phyloP scores from a whole-genome alignment of 1,140 invertebrate genomes.

The Matsumurasca onukii region DNA sequence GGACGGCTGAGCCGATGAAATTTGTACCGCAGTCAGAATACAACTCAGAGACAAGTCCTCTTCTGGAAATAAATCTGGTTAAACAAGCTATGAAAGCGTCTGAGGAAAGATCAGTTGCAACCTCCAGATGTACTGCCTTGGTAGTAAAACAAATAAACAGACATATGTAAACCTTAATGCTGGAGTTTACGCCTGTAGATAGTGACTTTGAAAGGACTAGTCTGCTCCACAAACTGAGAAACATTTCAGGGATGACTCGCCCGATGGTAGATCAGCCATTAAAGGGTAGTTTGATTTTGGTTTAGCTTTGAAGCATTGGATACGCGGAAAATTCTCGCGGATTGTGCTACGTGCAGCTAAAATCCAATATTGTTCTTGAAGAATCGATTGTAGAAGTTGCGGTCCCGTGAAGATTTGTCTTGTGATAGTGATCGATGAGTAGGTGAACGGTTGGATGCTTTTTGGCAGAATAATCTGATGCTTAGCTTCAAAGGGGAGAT shows the following conservation, averaged over 20 bases:
- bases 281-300: too few species aligned
- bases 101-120: background rate
- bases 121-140: background rate
- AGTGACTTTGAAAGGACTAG: too few species aligned
- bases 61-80: too few species aligned
- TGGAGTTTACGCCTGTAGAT: background rate
- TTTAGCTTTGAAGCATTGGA: background rate
- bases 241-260: background rate
- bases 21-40: background rate
- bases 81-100: too few species aligned
- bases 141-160: too few species aligned
- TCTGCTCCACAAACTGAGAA: too few species aligned
- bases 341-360: background rate
- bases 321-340: background rate
- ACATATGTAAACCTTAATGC: background rate
- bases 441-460: background rate
- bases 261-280: too few species aligned
- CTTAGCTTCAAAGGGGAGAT: background rate
- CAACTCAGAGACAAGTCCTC: too few species aligned
- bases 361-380: background rate
- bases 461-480: too few species aligned
- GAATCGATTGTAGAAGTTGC: background rate
- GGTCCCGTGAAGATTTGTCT: background rate
- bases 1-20: background rate
- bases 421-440: background rate